These are phyloP conservation scores for Ahaetulla prasina DNA, from an alignment of 2,113 vertebrate species.

Conservation along the genomic window DNA sequence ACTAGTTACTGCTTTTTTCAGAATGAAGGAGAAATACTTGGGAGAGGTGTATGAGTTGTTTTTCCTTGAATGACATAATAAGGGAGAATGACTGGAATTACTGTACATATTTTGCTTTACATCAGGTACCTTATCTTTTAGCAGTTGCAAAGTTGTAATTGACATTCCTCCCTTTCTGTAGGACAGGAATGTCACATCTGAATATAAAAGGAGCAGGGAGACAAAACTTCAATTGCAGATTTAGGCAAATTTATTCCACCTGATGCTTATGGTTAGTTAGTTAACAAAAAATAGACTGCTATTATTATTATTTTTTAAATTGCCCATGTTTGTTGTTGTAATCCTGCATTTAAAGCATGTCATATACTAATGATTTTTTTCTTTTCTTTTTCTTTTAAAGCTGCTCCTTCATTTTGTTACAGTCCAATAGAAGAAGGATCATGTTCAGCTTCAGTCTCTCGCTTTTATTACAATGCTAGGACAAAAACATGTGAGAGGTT, in stretches of 20 bases:
- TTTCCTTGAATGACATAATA: not conserved
- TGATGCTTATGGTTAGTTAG: not conserved
- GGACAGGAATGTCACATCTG: not conserved
- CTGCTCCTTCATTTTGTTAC: conserved; percentile 77
- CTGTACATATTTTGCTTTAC: not conserved
- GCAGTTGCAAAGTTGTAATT: not conserved
- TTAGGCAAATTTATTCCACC: not conserved
- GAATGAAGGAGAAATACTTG: not conserved
- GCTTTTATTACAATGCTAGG: conserved; percentile 83
- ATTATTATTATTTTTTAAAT: not conserved
- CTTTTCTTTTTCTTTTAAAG: conserved; percentile 48
- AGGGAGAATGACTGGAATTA: not conserved
- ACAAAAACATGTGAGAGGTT: conserved; percentile 80
- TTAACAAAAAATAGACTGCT: not conserved
- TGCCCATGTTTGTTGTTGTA: not conserved
- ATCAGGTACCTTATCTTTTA: not conserved
- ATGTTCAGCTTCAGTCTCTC: conserved; percentile 80
- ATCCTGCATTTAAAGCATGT: not conserved
- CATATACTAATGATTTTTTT: not conserved
- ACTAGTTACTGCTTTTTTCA: not conserved
- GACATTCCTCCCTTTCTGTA: not conserved
- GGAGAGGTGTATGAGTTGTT: not conserved
- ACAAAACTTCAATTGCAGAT: not conserved
- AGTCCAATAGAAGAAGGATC: conserved; percentile 79
- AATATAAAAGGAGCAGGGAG: not conserved